Evolutionary conservation across 2,888 invertebrate genomes (phyloP).

Genomic region (Marasmarcha lunaedactyla): DNA sequence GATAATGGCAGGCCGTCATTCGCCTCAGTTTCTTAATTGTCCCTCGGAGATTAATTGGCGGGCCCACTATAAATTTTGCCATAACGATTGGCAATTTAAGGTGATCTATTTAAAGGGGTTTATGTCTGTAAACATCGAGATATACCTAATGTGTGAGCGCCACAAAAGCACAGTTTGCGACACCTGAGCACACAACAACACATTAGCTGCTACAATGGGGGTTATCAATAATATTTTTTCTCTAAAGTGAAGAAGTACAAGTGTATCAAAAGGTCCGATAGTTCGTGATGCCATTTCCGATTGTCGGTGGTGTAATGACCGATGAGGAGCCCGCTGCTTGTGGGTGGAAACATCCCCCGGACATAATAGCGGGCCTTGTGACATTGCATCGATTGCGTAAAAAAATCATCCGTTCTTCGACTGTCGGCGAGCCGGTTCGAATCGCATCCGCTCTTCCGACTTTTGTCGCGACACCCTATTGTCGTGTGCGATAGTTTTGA

Average conservation of each 20-base stretch:
- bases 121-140: slow-evolving; percentile 2
- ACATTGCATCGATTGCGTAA: slow-evolving; percentile 48
- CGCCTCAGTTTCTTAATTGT: slow-evolving; percentile 48
- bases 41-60: slow-evolving; percentile 32
- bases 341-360: slow-evolving; percentile 69
- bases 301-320: slow-evolving; percentile 55
- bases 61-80: slow-evolving; percentile 25
- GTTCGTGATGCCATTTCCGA: slow-evolving; percentile 56
- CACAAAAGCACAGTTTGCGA: slow-evolving; percentile 14
- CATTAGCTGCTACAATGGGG: slow-evolving; percentile 21
- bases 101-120: slow-evolving; percentile 22
- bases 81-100: slow-evolving; percentile 18
- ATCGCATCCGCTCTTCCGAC: slow-evolving; percentile 69
- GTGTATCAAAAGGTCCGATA: slow-evolving; percentile 52
- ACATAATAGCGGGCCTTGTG: slow-evolving; percentile 39
- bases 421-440: slow-evolving; percentile 61
- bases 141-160: not conserved
- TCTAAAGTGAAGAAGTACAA: slow-evolving; percentile 25
- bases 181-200: slow-evolving; percentile 49
- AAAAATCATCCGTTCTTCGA: slow-evolving; percentile 37
- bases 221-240: slow-evolving; percentile 15
- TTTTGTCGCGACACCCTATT: slow-evolving; percentile 56
- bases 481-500: slow-evolving; percentile 63
- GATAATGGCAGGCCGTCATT: slow-evolving; percentile 51
- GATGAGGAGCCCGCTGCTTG: slow-evolving; percentile 54